Percentiles rank a stretch among this genome's conserved stretches.
Conservation (phyloP, 1,140 invertebrate species). For the Atta cephalotes region DNA sequence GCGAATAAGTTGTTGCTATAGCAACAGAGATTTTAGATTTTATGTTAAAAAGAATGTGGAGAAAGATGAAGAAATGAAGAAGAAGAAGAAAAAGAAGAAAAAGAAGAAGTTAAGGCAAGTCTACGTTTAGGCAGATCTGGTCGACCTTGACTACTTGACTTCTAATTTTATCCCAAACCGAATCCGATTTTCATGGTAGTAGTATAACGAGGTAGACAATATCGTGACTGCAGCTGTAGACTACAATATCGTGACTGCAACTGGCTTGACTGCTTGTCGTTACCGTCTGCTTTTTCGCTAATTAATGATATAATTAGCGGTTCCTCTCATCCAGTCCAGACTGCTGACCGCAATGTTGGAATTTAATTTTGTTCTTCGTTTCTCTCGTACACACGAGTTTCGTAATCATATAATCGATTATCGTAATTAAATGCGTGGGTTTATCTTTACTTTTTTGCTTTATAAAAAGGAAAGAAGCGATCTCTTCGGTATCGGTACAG, state of each 20-base stretch:
- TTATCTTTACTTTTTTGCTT: neutral
- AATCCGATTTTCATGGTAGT: conserved; percentile 81
- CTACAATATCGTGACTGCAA: conserved; percentile 30
- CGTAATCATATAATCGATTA: conserved; percentile 23
- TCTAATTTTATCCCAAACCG: conserved; percentile 83
- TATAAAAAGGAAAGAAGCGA: neutral
- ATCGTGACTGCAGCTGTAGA: too few relatives aligned
- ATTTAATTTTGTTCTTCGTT: neutral
- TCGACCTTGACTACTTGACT: conserved; percentile 76
- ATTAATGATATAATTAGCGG: conserved; percentile 60
- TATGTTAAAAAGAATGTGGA: neutral
- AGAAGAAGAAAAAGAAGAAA: conserved; percentile 63
- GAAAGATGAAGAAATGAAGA: conserved; percentile 26
- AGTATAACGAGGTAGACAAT: conserved; percentile 55
- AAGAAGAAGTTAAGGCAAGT: conserved; percentile 71
- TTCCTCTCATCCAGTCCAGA: neutral
- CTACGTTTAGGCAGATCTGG: conserved; percentile 75
- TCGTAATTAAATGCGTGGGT: neutral
- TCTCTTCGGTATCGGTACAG: neutral
- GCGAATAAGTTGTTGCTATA: conserved; percentile 37
- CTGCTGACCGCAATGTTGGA: neutral
- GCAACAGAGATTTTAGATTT: conserved; percentile 27
- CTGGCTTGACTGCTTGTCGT: neutral
- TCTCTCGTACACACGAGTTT: neutral
- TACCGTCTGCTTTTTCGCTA: conserved; percentile 29